Evolutionary conservation across 2,888 invertebrate genomes (phyloP).

Genomic region (Neoascia interrupta): DNA sequence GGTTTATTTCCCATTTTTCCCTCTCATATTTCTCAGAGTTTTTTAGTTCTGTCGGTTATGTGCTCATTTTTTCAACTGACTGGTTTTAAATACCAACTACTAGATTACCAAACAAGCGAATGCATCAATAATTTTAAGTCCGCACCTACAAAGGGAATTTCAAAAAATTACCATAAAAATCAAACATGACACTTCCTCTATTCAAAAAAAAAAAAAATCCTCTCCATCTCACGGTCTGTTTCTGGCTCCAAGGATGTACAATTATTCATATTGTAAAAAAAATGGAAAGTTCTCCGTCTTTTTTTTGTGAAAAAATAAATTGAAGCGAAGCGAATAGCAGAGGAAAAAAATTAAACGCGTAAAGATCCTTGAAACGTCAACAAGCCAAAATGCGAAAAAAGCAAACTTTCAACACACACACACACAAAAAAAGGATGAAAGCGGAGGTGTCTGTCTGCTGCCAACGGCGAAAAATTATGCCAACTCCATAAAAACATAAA

Average conservation of each 20-base stretch:
- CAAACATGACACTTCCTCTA: slow-evolving; percentile 28
- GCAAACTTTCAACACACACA: slow-evolving; percentile 22
- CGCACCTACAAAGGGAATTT: no score
- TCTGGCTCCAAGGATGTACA: slow-evolving; percentile 3
- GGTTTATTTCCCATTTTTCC: slow-evolving; percentile 20
- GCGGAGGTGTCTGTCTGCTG: slow-evolving; percentile 71
- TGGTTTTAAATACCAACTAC: no score
- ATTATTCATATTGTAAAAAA: no score
- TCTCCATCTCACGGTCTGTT: no score
- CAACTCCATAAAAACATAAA: slow-evolving; percentile 34
- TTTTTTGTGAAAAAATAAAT: slow-evolving; percentile 10
- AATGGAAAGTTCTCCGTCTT: not conserved
- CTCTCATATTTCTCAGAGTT: no score
- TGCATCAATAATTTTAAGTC: no score
- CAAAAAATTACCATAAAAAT: slow-evolving; percentile 47
- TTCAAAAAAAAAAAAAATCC: no score
- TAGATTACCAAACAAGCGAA: no score
- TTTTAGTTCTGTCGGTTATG: no score
- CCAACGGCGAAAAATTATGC: slow-evolving; percentile 60
- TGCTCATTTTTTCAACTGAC: no score
- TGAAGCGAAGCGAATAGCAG: slow-evolving; percentile 40
- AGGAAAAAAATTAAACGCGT: slow-evolving; percentile 42
- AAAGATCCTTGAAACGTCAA: slow-evolving; percentile 63
- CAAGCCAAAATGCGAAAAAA: slow-evolving; percentile 30
- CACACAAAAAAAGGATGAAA: slow-evolving; percentile 35